phyloP scores from a whole-genome alignment of 1,140 invertebrate genomes.

The Drosophila burlai region DNA sequence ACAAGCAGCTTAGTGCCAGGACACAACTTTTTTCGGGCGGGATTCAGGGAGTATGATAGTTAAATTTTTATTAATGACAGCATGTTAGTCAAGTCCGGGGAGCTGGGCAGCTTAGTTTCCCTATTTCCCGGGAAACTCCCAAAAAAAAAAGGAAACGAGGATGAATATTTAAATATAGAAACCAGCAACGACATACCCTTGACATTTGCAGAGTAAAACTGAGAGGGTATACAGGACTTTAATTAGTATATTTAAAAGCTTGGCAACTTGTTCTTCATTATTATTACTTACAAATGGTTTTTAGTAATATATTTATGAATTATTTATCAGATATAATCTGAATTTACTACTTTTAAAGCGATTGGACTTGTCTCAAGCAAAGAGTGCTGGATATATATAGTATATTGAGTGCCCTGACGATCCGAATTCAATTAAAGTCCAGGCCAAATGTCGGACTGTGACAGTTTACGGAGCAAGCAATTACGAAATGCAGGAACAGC shows the following conservation, averaged over 20 bases:
- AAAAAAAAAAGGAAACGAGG: conserved; percentile 1
- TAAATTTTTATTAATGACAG: conserved; percentile 76
- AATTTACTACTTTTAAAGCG: too few relatives aligned
- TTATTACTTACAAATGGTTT: neutral
- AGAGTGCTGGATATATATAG: neutral
- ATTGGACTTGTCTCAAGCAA: too few relatives aligned
- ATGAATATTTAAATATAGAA: conserved; percentile 6
- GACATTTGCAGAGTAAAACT: conserved; percentile 28
- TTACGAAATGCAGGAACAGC: neutral
- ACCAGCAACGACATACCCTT: conserved; percentile 21
- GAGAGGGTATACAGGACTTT: neutral
- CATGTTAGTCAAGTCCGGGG: conserved; percentile 54
- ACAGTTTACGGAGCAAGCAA: conserved; percentile 1
- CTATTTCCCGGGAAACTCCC: conserved; percentile 15
- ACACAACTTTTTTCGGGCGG: conserved; percentile 32
- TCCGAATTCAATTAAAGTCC: neutral
- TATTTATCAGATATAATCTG: too few relatives aligned
- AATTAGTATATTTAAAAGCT: neutral
- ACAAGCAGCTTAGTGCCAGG: conserved; percentile 62
- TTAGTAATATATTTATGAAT: neutral
- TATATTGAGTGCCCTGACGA: neutral
- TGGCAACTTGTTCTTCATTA: neutral
- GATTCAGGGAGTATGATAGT: conserved; percentile 56
- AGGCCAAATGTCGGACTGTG: neutral
- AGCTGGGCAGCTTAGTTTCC: conserved; percentile 33